Evolutionary conservation across 2,113 vertebrate genomes (phyloP).

Genomic region (Ahaetulla prasina): DNA sequence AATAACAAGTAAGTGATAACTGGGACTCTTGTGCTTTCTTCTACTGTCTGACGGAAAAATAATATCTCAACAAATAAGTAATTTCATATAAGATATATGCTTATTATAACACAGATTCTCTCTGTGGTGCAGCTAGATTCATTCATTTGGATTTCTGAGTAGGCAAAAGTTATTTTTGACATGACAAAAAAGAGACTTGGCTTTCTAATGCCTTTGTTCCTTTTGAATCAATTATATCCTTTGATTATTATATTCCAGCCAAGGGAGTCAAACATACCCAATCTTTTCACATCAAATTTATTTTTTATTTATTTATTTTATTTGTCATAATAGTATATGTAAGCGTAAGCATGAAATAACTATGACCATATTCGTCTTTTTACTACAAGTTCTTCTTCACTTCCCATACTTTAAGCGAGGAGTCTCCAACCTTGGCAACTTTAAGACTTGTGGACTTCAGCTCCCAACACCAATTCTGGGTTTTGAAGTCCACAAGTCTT

Average conservation of each 20-base stretch:
- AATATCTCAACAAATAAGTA: not conserved
- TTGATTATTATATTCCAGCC: not conserved
- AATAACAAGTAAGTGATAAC: not conserved
- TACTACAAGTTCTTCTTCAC: not conserved
- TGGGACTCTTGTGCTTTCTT: not conserved
- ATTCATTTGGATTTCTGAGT: not conserved
- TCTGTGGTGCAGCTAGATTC: not conserved
- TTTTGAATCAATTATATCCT: not conserved
- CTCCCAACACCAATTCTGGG: no score
- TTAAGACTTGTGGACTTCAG: no score
- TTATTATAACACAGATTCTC: not conserved
- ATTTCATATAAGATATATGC: not conserved
- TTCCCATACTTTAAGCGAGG: not conserved
- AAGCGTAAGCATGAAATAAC: no score
- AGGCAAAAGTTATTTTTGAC: not conserved
- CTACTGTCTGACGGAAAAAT: not conserved
- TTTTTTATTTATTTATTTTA: no score
- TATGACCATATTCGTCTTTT: not conserved
- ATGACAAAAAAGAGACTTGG: not conserved
- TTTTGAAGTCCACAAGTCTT: no score
- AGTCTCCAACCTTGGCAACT: no score
- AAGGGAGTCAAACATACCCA: not conserved
- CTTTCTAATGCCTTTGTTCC: not conserved
- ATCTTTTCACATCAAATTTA: not conserved
- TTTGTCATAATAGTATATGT: no score